Evolutionary conservation across 2,888 invertebrate species (phyloP), one percentile per base, ranked within the genome.

Genomic region (Nomada ferruginata): DNA sequence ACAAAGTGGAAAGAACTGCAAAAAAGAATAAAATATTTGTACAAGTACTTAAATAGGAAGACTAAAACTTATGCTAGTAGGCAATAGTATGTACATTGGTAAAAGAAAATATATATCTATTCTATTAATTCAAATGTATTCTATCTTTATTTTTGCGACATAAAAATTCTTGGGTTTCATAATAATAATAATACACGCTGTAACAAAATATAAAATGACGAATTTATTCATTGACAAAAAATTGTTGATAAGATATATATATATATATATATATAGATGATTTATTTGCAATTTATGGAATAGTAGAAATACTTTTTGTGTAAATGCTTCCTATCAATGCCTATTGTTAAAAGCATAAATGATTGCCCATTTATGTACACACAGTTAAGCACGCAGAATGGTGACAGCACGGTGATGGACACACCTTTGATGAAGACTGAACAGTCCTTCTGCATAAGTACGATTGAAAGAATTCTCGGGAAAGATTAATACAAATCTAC

Each of bases 31-130:
- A 94, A 94, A 44, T 97, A 95, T 93, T 94, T 98, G 66, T 97
- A 97, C 87, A 96, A 95, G 92, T 97, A 95, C 93, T 94, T 98
- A 15, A 98, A 98, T 93, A 95, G 96, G 75, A 97, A 98, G 93
- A 97, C 97, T 0, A 97, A 96, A 94, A 97, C 97, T 20, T 55
- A 15, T 7, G 1, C 3, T 1, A 64, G 52, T n/a, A 26, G 1
- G 0, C 75, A 83, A n/a, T 83, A 79, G 76, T 78, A 36, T 73
- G 44, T 20, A 59, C 18, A 4, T 68, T 11, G 20, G 23, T 23
- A 57, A 36, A 29, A 71, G 36, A 74, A 73, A 72, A 68, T 78
- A 47, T 63, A 59, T 52, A 52, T 52, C 23, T 9, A 4, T 44
- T 18, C 7, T n/a, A 61, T 18, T 11, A 61, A 82, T 11, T 44